phyloP scores from a whole-genome alignment of 2,888 invertebrate genomes.

The Arge pagana region DNA sequence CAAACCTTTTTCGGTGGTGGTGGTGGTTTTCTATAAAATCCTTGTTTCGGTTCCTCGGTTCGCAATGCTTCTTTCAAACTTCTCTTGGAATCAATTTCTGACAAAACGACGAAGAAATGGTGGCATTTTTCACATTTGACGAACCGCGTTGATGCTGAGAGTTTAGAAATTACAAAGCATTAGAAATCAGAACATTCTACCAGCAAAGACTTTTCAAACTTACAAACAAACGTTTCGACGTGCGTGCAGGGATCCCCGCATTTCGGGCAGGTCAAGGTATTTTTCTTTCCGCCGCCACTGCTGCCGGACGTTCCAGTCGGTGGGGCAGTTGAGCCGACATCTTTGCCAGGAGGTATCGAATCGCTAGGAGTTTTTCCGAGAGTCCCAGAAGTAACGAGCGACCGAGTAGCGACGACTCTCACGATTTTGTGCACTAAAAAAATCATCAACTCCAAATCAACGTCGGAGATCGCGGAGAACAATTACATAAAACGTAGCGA shows the following conservation, averaged over 20 bases:
- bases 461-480: slow-evolving; percentile 1
- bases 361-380: slow-evolving; percentile 49
- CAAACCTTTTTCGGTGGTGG: slow-evolving; percentile 88
- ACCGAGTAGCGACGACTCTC: slow-evolving; percentile 47
- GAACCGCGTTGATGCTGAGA: slow-evolving; percentile 82
- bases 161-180: slow-evolving; percentile 5
- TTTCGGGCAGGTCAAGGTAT: slow-evolving; percentile 89
- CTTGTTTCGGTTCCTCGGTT: slow-evolving; percentile 70
- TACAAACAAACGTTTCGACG: slow-evolving; percentile 94
- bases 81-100: slow-evolving; percentile 90
- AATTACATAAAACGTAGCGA: no score
- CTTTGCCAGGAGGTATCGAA: slow-evolving; percentile 48
- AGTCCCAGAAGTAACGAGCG: slow-evolving; percentile 43
- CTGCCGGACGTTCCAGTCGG: slow-evolving; percentile 43
- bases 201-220: slow-evolving; percentile 52
- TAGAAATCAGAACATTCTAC: no score
- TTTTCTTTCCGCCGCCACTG: slow-evolving; percentile 71
- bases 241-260: slow-evolving; percentile 97
- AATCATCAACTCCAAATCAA: slow-evolving; percentile 17
- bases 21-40: slow-evolving; percentile 82
- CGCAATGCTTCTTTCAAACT: slow-evolving; percentile 74
- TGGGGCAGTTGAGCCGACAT: slow-evolving; percentile 29
- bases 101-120: slow-evolving; percentile 95
- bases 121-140: slow-evolving; percentile 98
- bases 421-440: slow-evolving; percentile 51